Evolutionary conservation across 2,113 vertebrate species (phyloP).

Genomic region (Gyps fulvus): DNA sequence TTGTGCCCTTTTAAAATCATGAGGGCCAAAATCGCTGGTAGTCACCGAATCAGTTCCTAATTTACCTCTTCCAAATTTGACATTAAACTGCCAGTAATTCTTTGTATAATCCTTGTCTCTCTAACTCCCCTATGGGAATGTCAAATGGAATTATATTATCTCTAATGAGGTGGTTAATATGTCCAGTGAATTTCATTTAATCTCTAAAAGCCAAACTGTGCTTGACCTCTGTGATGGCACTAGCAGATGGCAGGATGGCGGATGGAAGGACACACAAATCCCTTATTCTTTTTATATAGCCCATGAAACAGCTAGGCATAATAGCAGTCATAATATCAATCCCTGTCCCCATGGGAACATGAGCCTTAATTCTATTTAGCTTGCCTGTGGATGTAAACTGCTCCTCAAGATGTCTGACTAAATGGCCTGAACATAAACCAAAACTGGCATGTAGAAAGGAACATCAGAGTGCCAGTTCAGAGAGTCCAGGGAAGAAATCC

Average conservation of each 20-base stretch:
- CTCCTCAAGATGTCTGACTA: neutral
- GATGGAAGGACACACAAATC: neutral
- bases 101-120: neutral
- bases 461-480: neutral
- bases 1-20: neutral
- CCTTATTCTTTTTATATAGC: neutral
- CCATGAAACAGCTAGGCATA: neutral
- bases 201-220: neutral
- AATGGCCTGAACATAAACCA: neutral
- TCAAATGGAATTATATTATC: neutral
- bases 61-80: neutral
- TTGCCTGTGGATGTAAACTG: neutral
- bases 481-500: neutral
- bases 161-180: neutral
- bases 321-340: neutral
- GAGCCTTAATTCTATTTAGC: neutral
- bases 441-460: neutral
- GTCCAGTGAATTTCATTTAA: neutral
- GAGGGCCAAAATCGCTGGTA: neutral
- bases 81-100: neutral
- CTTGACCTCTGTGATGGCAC: neutral
- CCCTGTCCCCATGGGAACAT: neutral
- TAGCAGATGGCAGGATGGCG: neutral
- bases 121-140: neutral
- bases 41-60: neutral